A percentile compares a stretch with the other conserved stretches of the same genome.
Conservation (phyloP, 2,113 vertebrate species). For the Arizona elegans region DNA sequence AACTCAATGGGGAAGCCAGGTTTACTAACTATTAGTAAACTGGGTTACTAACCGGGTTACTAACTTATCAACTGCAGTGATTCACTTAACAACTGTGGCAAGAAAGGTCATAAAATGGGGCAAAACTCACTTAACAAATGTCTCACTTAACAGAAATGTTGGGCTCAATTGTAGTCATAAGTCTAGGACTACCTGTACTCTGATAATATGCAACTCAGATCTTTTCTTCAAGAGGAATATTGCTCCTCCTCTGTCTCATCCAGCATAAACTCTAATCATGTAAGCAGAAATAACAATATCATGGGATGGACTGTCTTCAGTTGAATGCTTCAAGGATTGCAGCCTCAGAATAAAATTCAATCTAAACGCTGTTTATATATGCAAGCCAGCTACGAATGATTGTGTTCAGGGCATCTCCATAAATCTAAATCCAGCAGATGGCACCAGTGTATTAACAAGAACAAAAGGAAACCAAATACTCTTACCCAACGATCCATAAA, state of each 20-base stretch:
- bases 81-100: neutral
- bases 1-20: neutral
- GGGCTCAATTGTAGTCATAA: neutral
- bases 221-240: neutral
- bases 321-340: neutral
- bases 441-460: constrained; percentile 9
- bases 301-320: neutral
- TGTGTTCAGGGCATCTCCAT: neutral
- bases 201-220: neutral
- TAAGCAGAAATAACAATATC: neutral
- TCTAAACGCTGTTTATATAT: neutral
- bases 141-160: neutral
- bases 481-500: neutral
- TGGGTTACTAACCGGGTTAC: neutral
- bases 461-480: neutral
- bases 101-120: neutral
- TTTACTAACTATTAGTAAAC: neutral
- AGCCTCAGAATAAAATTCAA: neutral
- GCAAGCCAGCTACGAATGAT: neutral
- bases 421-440: constrained; percentile 11
- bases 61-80: neutral
- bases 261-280: neutral
- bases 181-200: neutral
- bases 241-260: neutral
- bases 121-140: neutral